Conservation (phyloP, 2,113 vertebrate species). For the Tragelaphus imberbis region DNA sequence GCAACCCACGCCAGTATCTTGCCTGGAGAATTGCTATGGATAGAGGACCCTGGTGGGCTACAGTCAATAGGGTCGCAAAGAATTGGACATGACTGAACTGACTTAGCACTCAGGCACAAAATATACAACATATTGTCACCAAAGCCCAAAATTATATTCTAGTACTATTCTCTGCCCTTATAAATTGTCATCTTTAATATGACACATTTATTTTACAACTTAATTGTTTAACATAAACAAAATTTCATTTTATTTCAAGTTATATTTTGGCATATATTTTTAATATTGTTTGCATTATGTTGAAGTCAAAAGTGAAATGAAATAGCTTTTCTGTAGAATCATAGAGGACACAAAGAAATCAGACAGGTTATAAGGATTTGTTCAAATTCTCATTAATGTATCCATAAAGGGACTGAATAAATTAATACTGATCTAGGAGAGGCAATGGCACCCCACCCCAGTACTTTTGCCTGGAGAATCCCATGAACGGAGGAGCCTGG, state of each 20-base stretch:
- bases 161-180: background rate
- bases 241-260: conserved; percentile 12
- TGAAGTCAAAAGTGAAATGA: background rate
- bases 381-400: background rate
- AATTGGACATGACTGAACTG: background rate
- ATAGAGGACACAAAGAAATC: background rate
- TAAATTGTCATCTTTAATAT: conserved; percentile 11
- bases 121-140: background rate
- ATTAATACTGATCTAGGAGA: background rate
- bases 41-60: background rate
- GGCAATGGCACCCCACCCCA: too few relatives aligned
- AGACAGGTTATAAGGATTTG: background rate
- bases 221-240: background rate
- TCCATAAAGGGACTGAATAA: background rate
- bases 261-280: background rate
- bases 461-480: too few relatives aligned
- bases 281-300: background rate
- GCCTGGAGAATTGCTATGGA: background rate
- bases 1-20: background rate
- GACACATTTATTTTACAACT: conserved; percentile 5
- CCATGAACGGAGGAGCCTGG: too few relatives aligned
- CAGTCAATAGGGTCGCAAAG: background rate
- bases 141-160: background rate
- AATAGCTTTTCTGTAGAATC: background rate
- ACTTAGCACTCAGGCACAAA: background rate